Conservation (phyloP, 2,888 invertebrate genomes). For the Anaspis maculata region DNA sequence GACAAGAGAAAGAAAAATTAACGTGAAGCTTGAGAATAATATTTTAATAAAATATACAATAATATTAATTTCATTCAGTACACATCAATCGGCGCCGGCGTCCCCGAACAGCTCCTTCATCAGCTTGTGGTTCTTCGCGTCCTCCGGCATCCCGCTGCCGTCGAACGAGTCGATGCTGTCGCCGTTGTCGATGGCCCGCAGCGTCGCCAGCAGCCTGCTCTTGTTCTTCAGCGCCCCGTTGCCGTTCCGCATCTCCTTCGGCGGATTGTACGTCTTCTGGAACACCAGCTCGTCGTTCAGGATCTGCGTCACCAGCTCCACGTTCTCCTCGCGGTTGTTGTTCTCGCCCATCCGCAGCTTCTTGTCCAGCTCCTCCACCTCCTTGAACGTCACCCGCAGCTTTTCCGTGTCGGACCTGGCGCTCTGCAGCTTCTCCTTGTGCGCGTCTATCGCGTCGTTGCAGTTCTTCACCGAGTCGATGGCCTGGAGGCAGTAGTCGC, state of each 20-base stretch:
- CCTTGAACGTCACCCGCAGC: slow-evolving; percentile 45
- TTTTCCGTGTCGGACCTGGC: slow-evolving; percentile 45
- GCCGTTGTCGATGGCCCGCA: slow-evolving; percentile 54
- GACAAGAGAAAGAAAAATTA: too few species aligned
- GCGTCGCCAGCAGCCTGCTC: slow-evolving; percentile 51
- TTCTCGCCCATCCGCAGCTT: slow-evolving; percentile 31
- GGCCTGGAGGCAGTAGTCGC: slow-evolving; percentile 28
- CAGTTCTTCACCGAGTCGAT: slow-evolving; percentile 28
- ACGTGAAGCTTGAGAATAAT: too few species aligned
- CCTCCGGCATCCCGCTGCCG: neutral
- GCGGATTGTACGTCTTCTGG: slow-evolving; percentile 18
- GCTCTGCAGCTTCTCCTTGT: slow-evolving; percentile 44
- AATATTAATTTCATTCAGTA: too few species aligned
- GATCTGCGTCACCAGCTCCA: slow-evolving; percentile 32
- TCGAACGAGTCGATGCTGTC: slow-evolving; percentile 30
- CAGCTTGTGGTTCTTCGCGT: slow-evolving; percentile 3
- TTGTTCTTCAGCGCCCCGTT: slow-evolving; percentile 29
- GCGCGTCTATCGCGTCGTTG: slow-evolving; percentile 41
- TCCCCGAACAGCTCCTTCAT: slow-evolving; percentile 10
- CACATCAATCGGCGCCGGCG: too few species aligned
- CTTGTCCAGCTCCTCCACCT: slow-evolving; percentile 47
- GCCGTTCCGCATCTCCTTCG: neutral
- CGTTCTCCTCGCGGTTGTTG: slow-evolving; percentile 22
- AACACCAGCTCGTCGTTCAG: slow-evolving; percentile 33
- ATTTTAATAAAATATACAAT: too few species aligned